phyloP scores from a whole-genome alignment of 2,888 invertebrate genomes.

The Trichopoda pennipes region DNA sequence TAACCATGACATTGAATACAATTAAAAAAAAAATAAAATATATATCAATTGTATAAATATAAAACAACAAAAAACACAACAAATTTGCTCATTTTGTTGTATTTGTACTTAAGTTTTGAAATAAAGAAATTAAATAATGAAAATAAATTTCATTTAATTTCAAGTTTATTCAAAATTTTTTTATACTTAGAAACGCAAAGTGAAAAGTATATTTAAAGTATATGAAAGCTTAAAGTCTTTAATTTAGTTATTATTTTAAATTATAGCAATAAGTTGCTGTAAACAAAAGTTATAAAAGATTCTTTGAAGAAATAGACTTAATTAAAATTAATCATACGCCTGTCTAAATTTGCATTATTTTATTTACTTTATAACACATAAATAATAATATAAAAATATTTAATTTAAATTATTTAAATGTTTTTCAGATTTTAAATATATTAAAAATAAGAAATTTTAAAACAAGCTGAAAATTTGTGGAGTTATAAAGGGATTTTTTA shows the following conservation, averaged over 20 bases:
- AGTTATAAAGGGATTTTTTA: no score
- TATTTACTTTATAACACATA: no score
- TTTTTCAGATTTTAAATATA: no score
- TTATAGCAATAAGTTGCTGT: neutral
- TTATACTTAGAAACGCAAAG: neutral
- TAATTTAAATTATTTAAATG: no score
- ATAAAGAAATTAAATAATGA: neutral
- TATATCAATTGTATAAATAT: constrained; percentile 18
- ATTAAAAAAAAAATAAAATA: constrained; percentile 28
- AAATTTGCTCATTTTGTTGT: neutral
- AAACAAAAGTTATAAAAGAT: neutral
- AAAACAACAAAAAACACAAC: neutral
- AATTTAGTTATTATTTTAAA: neutral
- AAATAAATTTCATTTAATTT: neutral
- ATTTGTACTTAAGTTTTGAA: neutral
- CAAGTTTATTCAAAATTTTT: neutral
- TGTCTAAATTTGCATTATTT: neutral
- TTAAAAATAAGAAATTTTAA: no score
- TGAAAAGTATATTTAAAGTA: neutral
- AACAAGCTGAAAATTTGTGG: no score
- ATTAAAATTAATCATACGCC: constrained; percentile 2
- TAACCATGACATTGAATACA: constrained; percentile 65
- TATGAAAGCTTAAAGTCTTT: neutral
- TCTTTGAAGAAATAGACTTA: neutral
- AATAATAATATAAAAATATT: no score